Evolutionary conservation across 2,797 vertebrate species (phyloP).

Genomic region (Forpus xanthops): DNA sequence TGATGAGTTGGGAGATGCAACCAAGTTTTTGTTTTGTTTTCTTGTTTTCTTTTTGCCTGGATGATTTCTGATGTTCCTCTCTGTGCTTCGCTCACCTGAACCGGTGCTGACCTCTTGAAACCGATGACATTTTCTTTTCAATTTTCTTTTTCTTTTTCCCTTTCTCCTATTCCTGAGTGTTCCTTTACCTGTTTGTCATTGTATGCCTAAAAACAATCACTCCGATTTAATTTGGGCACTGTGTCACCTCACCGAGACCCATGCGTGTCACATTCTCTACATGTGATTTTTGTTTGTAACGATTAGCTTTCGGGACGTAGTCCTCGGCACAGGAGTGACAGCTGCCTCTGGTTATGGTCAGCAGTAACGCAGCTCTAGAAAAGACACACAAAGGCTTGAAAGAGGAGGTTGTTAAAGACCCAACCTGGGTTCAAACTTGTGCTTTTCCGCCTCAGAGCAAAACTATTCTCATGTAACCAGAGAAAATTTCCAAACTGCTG

Average conservation of each 20-base stretch:
- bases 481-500: conserved; percentile 35
- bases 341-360: conserved; percentile 54
- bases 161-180: conserved; percentile 64
- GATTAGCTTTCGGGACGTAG: conserved; percentile 52
- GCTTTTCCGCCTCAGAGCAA: not conserved
- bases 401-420: conserved; percentile 55
- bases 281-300: conserved; percentile 83
- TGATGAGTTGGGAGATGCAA: conserved; percentile 67
- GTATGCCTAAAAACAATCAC: conserved; percentile 75
- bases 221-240: conserved; percentile 67
- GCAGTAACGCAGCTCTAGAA: not conserved
- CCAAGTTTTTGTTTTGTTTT: conserved; percentile 54
- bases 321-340: conserved; percentile 33
- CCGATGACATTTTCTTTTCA: conserved; percentile 2
- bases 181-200: conserved; percentile 74
- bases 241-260: conserved; percentile 79
- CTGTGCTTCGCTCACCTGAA: conserved; percentile 64
- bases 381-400: conserved; percentile 45
- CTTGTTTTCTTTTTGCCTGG: conserved; percentile 62
- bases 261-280: conserved; percentile 77
- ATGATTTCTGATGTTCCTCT: conserved; percentile 65
- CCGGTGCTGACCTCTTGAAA: conserved; percentile 58
- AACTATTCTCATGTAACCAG: conserved; percentile 29
- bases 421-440: conserved; percentile 5
- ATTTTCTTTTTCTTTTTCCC: not conserved